Conservation (phyloP, 2,113 vertebrate genomes). For the Maccullochella peelii region DNA sequence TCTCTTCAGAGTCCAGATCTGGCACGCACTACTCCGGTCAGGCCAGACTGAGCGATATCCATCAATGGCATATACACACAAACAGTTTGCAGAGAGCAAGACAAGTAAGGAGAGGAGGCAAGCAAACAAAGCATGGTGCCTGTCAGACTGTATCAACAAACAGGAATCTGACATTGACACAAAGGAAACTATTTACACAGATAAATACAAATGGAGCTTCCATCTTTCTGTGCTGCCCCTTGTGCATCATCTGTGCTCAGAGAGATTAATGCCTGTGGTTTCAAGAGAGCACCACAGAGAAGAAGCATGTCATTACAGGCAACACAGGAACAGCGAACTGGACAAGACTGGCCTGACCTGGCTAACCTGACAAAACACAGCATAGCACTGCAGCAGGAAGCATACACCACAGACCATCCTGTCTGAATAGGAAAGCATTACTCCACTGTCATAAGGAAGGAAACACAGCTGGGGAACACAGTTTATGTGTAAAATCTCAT, state of each 20-base stretch:
- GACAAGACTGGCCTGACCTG: not conserved
- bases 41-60: conserved; percentile 13
- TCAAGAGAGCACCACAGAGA: conserved; percentile 27
- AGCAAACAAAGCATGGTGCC: conserved; percentile 5
- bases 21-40: not conserved
- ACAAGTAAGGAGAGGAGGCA: conserved; percentile 1
- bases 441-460: not conserved
- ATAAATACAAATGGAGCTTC: conserved; percentile 21
- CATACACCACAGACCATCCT: conserved; percentile 6
- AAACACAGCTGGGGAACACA: not conserved
- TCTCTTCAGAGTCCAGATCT: conserved; percentile 24
- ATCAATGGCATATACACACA: not conserved
- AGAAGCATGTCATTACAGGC: conserved; percentile 44
- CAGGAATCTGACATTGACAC: conserved; percentile 7
- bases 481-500: not conserved
- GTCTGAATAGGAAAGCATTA: not conserved
- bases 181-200: conserved; percentile 30
- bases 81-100: conserved; percentile 1
- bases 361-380: conserved; percentile 26
- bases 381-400: conserved; percentile 23
- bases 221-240: conserved; percentile 6
- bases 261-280: conserved; percentile 45
- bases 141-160: conserved; percentile 8
- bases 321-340: conserved; percentile 23
- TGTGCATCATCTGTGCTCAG: conserved; percentile 17